Base-by-base conservation (phyloP, 2,888 invertebrate genomes). In the Lasius platythorax region DNA sequence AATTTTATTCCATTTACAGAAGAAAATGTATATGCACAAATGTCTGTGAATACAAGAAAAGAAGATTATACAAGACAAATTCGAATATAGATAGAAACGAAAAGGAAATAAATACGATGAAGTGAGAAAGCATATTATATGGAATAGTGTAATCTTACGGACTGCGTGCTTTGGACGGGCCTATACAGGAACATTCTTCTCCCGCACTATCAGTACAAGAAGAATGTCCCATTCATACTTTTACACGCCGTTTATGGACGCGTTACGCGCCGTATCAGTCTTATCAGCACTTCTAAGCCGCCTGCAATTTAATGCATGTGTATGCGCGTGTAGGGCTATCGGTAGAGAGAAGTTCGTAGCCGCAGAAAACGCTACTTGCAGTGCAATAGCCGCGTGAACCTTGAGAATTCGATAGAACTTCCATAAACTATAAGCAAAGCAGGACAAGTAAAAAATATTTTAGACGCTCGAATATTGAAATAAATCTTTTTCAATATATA, bases 211-310 rank as follows among this genome's bases (percentile, higher is more conserved):
- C 89, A 85, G 84, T 37, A 56, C 64, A 86, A 85, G 86, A 88
- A 90, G 85, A 92, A 92, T 88, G 89, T 87, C 84, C 85, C 89
- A 89, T 92, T 92, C 89, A 92, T 89, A 90, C 84, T 89, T 92
- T 91, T 91, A 82, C 85, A 58, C 83, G 64, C 81, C 85, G 33
- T 90, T 87, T 91, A 91, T 84, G 87, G 89, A 68, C 83, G 76
- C 84, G 83, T 83, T 91, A 82, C 88, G 68, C 78, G 50, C 75
- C 86, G 68, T 92, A 92, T 92, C 89, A 83, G 75, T 85, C 86
- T 92, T 91, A 92, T 92, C 92, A 87, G 86, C 75, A 86, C 87
- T 88, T 86, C 87, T 86, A 66, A 75, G 76, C 88, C 91, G 87
- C 88, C 87, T 87, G 88, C 88, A 87, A 90, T 91, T 86, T 88